Evolutionary conservation across 2,797 vertebrate genomes (phyloP), one percentile per base, ranked within the genome.

Genomic region (Smutsia gigantea): DNA sequence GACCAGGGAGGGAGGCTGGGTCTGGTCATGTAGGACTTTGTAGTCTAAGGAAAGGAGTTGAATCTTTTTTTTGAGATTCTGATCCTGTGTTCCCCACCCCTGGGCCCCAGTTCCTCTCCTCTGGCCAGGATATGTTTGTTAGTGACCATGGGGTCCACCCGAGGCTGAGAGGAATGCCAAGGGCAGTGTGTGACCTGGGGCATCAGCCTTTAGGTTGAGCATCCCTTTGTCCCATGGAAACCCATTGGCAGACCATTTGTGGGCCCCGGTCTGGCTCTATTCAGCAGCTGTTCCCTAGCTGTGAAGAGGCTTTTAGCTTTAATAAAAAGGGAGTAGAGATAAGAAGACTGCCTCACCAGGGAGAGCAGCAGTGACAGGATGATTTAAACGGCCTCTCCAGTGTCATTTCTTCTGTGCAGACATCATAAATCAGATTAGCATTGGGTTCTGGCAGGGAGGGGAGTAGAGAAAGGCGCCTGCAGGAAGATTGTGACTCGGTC

Each of bases 331-430:
- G 77, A 96, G 91, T 93, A 23, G 53, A 95, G 98, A 97, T 98
- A 98, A 98, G 98, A 95, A 97, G 90, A 13, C 90, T 72, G 89
- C 31, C n/a, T 88, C 34, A 14, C 96, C 79, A 59, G 97, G 93
- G 77, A 84, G 79, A 90, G 75, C 68, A 53, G 95, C 94, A 91
- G n/a, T 98, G 98, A 98, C 98, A 98, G 96, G 87, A 97, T 98
- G 97, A 98, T 98, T 98, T 98, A 97, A 98, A 98, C 19, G 96
- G 97, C 94, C 83, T 98, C 97, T 98, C 92, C 90, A 96, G 74
- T 98, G 95, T 98, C 96, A 95, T 96, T 98, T 98, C 97, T 94
- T 98, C 95, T 98, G 97, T 97, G 96, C 95, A 97, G 97, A 96
- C 97, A 96, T 97, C 83, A 69, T 97, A 98, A 96, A 98, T 98